phyloP scores from a whole-genome alignment of 2,888 invertebrate species.

The Diarsia mendica region DNA sequence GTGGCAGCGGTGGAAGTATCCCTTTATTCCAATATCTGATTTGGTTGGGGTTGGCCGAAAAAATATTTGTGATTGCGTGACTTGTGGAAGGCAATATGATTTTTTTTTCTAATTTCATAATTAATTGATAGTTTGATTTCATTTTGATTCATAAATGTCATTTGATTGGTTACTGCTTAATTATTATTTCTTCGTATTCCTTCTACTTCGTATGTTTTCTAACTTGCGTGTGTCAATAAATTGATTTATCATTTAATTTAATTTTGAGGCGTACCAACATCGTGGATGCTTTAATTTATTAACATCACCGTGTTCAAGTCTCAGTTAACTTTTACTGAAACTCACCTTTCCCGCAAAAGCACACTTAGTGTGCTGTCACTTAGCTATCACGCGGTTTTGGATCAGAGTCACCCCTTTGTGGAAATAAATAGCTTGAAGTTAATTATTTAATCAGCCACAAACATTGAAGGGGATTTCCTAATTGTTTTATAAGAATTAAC shows the following conservation, averaged over 20 bases:
- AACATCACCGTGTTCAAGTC: background rate
- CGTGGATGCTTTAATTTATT: background rate
- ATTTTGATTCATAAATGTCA: too few species aligned
- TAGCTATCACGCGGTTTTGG: background rate
- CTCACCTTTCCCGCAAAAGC: background rate
- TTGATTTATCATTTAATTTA: too few species aligned
- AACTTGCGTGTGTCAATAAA: too few species aligned
- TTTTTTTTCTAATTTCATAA: background rate
- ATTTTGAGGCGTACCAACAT: background rate
- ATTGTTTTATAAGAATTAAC: background rate
- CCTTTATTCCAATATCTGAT: slow-evolving; percentile 47
- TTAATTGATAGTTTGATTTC: too few species aligned
- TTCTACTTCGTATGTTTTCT: too few species aligned
- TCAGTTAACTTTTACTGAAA: background rate
- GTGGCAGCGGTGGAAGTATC: slow-evolving; percentile 32
- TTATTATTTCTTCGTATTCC: too few species aligned
- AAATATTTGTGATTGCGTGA: slow-evolving; percentile 8
- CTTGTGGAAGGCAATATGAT: background rate
- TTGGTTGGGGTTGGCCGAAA: slow-evolving; percentile 33
- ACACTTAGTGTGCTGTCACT: background rate
- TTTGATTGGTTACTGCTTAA: too few species aligned
- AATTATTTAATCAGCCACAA: background rate
- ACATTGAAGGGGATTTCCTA: background rate
- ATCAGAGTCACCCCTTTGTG: background rate
- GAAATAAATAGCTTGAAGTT: background rate